Evolutionary conservation across 37 sponge, comb jelly and placozoan genomes (phyloP).

Genomic region (Cliona cf. orientalis): DNA sequence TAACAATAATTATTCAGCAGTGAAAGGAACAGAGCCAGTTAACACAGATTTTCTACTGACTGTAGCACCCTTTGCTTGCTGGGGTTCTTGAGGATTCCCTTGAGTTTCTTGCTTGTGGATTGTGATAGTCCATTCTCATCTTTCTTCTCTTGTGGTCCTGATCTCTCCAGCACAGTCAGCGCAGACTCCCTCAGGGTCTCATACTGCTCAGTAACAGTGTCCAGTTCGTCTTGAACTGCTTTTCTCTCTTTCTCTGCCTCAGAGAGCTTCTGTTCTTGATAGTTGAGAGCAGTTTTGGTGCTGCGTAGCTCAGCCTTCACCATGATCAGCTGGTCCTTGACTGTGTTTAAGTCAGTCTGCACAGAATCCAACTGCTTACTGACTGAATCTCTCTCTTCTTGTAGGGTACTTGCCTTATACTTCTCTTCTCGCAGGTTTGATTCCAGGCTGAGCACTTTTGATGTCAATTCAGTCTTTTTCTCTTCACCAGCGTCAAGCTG

Average conservation of each 20-base stretch:
- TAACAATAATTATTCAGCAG: too few species aligned
- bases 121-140: slow-evolving; percentile 18
- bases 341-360: not conserved
- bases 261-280: slow-evolving; percentile 5
- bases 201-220: slow-evolving; percentile 41
- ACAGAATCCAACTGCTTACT: not conserved
- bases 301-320: not conserved
- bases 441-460: not conserved
- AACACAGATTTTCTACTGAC: not conserved
- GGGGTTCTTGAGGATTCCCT: not conserved
- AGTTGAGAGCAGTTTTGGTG: not conserved
- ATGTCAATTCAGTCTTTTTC: slow-evolving; percentile 4
- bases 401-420: not conserved
- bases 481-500: not conserved
- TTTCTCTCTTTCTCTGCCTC: slow-evolving; percentile 19
- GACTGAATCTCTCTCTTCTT: not conserved
- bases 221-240: slow-evolving; percentile 17
- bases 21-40: not conserved
- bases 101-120: slow-evolving; percentile 3
- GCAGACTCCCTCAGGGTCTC: slow-evolving; percentile 26
- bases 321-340: slow-evolving; percentile 3
- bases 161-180: slow-evolving; percentile 9
- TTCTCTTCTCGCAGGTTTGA: slow-evolving; percentile 24
- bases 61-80: not conserved
- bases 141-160: not conserved